These are phyloP conservation scores for Uropetala carovei DNA, from an alignment of 2,888 invertebrate species.

Conservation along the genomic window DNA sequence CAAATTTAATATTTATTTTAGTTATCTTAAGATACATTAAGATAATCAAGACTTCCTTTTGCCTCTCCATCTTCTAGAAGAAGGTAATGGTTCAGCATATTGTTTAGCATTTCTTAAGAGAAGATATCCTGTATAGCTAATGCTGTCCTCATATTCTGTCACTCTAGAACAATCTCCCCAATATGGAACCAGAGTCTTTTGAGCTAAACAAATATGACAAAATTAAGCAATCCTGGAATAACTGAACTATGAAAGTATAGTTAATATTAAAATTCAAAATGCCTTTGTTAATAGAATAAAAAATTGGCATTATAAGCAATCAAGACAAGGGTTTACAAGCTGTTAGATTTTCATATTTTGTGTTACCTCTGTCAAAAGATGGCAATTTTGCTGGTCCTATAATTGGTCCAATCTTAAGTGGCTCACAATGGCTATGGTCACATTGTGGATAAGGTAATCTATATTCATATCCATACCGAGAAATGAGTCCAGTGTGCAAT, in stretches of 20 bases:
- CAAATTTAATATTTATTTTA: too few species aligned
- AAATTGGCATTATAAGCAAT: too few species aligned
- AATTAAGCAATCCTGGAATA: not conserved
- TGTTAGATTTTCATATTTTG: not conserved
- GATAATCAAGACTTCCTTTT: not conserved
- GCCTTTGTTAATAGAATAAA: too few species aligned
- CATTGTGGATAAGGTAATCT: not conserved
- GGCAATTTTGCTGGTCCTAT: not conserved
- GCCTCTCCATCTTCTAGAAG: not conserved
- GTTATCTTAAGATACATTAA: not conserved
- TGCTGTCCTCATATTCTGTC: slow-evolving; percentile 8
- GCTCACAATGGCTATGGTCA: not conserved
- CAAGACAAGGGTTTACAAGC: too few species aligned
- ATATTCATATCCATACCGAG: not conserved
- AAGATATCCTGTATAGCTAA: not conserved
- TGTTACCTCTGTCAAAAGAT: not conserved
- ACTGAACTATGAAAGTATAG: not conserved
- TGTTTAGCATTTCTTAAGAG: not conserved
- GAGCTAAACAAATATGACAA: not conserved
- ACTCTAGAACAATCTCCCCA: not conserved
- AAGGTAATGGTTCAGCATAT: not conserved
- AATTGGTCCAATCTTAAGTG: not conserved
- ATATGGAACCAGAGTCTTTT: not conserved
- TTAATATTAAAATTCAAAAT: too few species aligned
- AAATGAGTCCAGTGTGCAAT: not conserved